These are phyloP conservation scores for Dasypogon diadema DNA, from an alignment of 2,888 invertebrate genomes.

Conservation along the genomic window DNA sequence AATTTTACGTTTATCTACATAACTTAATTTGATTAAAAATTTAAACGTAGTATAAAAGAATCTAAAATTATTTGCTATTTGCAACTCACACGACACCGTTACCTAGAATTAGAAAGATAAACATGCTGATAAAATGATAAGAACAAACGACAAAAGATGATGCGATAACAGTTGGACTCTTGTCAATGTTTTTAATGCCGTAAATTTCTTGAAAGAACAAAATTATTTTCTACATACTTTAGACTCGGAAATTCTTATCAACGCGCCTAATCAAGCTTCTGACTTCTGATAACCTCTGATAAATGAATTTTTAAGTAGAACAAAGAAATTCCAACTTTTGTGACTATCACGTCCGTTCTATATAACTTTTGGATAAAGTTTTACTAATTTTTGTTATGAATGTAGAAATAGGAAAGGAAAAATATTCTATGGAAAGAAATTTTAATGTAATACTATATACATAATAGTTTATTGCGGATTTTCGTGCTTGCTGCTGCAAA, in stretches of 20 bases:
- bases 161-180: constrained; percentile 44
- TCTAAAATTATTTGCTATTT: constrained; percentile 29
- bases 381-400: too few relatives aligned
- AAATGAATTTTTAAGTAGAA: constrained; percentile 39
- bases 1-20: too few relatives aligned
- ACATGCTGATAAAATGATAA: constrained; percentile 45
- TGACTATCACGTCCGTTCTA: background rate
- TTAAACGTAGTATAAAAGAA: background rate
- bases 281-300: constrained; percentile 27
- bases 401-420: too few relatives aligned
- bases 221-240: constrained; percentile 15
- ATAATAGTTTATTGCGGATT: too few relatives aligned
- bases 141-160: constrained; percentile 43
- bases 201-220: constrained; percentile 47
- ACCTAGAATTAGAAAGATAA: constrained; percentile 50
- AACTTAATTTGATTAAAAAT: too few relatives aligned
- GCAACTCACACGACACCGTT: constrained; percentile 25
- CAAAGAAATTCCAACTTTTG: constrained; percentile 14
- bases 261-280: constrained; percentile 38
- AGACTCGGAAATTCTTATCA: constrained; percentile 32
- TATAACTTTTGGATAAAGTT: background rate
- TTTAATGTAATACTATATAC: too few relatives aligned
- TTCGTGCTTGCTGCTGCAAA: too few relatives aligned
- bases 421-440: too few relatives aligned
- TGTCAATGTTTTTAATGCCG: constrained; percentile 30